These are phyloP conservation scores for Sebastes schlegelii DNA, from an alignment of 2,113 vertebrate species.

Conservation along the genomic window DNA sequence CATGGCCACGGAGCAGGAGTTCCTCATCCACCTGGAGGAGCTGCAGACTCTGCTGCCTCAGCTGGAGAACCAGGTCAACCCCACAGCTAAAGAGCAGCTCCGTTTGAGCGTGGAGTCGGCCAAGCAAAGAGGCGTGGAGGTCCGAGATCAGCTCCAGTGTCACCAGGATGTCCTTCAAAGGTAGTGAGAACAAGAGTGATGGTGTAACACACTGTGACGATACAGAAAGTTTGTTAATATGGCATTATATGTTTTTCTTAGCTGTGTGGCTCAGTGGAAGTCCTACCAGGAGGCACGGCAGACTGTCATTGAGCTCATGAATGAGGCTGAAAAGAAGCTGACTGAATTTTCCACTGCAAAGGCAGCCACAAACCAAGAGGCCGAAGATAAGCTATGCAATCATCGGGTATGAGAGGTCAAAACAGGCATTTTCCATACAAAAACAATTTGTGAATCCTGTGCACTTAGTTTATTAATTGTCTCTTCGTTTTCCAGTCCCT, in stretches of 20 bases:
- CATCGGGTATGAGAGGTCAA: constrained; percentile 86
- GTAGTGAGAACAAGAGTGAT: constrained; percentile 71
- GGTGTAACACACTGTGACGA: neutral
- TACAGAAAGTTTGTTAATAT: neutral
- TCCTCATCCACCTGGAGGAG: constrained; percentile 86
- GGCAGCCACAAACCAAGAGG: constrained; percentile 86
- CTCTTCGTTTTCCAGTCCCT: constrained; percentile 83
- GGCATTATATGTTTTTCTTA: constrained; percentile 68
- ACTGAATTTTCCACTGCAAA: constrained; percentile 94
- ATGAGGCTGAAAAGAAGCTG: constrained; percentile 93
- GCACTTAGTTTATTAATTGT: neutral
- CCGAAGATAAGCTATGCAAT: constrained; percentile 89
- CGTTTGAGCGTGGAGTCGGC: constrained; percentile 84
- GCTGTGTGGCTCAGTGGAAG: constrained; percentile 91
- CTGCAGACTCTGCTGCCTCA: constrained; percentile 85
- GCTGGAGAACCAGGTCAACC: constrained; percentile 87
- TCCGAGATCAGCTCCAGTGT: constrained; percentile 85
- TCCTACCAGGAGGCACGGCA: constrained; percentile 92
- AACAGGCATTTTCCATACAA: neutral
- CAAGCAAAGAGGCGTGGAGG: constrained; percentile 84
- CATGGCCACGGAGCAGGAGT: constrained; percentile 90
- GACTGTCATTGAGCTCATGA: constrained; percentile 93
- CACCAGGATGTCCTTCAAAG: constrained; percentile 91
- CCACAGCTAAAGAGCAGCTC: constrained; percentile 86
- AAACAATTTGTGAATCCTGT: neutral